Evolutionary conservation across 1,140 invertebrate species (phyloP), one percentile per base, ranked within the genome.

Genomic region (Megathymus violae): DNA sequence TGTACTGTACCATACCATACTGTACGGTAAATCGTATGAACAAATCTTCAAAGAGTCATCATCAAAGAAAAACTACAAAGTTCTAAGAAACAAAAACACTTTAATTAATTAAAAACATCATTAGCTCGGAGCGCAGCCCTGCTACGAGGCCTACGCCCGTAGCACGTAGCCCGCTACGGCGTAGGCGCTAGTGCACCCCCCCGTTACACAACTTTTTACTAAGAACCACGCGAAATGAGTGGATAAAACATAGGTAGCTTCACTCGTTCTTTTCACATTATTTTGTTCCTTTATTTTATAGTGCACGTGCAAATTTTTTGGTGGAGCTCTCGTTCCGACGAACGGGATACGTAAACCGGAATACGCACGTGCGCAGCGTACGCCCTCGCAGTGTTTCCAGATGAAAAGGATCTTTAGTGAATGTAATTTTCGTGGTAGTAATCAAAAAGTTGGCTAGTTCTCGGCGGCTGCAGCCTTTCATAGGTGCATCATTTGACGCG

Each of bases 201-300:
- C 71, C 70, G 62, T 74, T 56, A 56, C 40, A 83, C 76, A 88
- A 90, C 81, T 90, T 88, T 88, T 86, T 88, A 86, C 78, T 85
- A 84, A 87, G 82, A 85, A 83, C 80, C 82, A 71, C 80, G 82
- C 80, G 81, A 88, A 89, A 89, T 88, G 81, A 88, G 81, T 77
- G 82, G 80, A 86, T 85, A 80, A 86, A 87, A 83, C 82, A 85
- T 80, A 78, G 67, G 82, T 84, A 85, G 82, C 84, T 87, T 85
- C 78, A 87, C 78, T 81, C 67, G 7, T 1, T 10, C 25, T 58
- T 44, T 58, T 46, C 46, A n/a, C 31, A 58, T 44, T 36, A 58
- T 58, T 58, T 58, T 17, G 43, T 34, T 9, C 31, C 19, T 41
- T 34, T 17, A 56, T 58, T 58, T 36, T 19, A 58, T n/a, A 31